These are phyloP conservation scores for Patella caerulea DNA, from an alignment of 2,888 invertebrate species.

Conservation along the genomic window DNA sequence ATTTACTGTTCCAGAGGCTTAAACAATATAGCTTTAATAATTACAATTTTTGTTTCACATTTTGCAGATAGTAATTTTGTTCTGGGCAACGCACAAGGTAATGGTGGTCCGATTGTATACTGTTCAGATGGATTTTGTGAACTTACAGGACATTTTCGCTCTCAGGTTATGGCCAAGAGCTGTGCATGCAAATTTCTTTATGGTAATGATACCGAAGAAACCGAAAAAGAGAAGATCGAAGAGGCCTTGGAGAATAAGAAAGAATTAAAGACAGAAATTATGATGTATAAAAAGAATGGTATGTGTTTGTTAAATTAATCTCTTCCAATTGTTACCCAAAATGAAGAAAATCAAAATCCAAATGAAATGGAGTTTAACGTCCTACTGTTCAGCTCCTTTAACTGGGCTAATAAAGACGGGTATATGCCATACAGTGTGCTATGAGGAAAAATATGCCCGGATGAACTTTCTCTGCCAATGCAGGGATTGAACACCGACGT, in stretches of 20 bases:
- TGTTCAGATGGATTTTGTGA: slow-evolving; percentile 99
- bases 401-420: too few species aligned
- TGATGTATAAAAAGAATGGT: slow-evolving; percentile 96
- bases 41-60: too few species aligned
- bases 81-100: slow-evolving; percentile 98
- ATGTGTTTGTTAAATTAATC: slow-evolving; percentile 68
- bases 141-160: slow-evolving; percentile 98
- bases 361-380: background rate
- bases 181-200: slow-evolving; percentile 91
- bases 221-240: slow-evolving; percentile 90
- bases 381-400: too few species aligned
- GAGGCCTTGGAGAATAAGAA: slow-evolving; percentile 89
- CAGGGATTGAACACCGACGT: background rate
- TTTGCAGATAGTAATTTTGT: slow-evolving; percentile 91
- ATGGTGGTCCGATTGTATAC: slow-evolving; percentile 98
- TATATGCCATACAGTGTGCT: too few species aligned
- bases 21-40: too few species aligned
- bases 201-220: slow-evolving; percentile 91
- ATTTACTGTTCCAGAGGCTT: too few species aligned
- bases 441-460: too few species aligned
- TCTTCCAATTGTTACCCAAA: background rate
- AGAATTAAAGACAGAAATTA: slow-evolving; percentile 93
- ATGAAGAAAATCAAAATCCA: background rate
- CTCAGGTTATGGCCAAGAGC: slow-evolving; percentile 87
- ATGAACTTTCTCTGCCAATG: background rate